Percentiles rank a stretch among this genome's conserved stretches.
Evolutionary conservation across 1,140 invertebrate genomes (phyloP).

Genomic region (Lordiphosa mommai): DNA sequence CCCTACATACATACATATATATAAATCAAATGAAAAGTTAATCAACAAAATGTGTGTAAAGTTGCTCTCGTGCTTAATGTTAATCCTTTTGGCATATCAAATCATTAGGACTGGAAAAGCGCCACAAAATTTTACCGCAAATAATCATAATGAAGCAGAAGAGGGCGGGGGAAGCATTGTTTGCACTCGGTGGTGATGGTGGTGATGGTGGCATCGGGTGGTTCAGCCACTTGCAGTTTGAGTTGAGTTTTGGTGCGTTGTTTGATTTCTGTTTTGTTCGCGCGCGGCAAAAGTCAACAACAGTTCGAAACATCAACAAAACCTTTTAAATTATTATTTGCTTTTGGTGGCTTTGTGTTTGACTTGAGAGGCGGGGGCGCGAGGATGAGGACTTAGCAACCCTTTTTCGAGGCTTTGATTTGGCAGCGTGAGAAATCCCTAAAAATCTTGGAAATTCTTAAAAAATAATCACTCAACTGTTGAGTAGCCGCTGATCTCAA

Average conservation of each 20-base stretch:
- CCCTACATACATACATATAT: conserved; percentile 39
- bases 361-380: conserved; percentile 44
- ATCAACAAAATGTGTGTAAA: conserved; percentile 59
- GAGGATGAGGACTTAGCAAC: conserved; percentile 14
- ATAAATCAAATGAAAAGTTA: conserved; percentile 76
- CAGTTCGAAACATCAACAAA: conserved; percentile 79
- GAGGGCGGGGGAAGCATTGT: conserved; percentile 13
- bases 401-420: conserved; percentile 29
- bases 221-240: conserved; percentile 62
- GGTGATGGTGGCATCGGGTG: conserved; percentile 16
- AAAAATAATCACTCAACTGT: not conserved
- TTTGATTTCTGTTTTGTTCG: conserved; percentile 65
- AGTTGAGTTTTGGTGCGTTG: conserved; percentile 44
- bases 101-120: conserved; percentile 52
- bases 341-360: conserved; percentile 73
- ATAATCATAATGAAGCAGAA: conserved; percentile 77
- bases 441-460: not conserved
- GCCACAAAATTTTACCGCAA: conserved; percentile 75
- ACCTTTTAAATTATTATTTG: conserved; percentile 79
- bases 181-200: conserved; percentile 31
- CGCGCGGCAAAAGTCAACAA: conserved; percentile 76
- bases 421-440: conserved; percentile 29
- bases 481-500: no score
- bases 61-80: conserved; percentile 67
- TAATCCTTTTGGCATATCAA: conserved; percentile 77